phyloP scores from a whole-genome alignment of 2,797 vertebrate genomes.

The Darevskia mixta region DNA sequence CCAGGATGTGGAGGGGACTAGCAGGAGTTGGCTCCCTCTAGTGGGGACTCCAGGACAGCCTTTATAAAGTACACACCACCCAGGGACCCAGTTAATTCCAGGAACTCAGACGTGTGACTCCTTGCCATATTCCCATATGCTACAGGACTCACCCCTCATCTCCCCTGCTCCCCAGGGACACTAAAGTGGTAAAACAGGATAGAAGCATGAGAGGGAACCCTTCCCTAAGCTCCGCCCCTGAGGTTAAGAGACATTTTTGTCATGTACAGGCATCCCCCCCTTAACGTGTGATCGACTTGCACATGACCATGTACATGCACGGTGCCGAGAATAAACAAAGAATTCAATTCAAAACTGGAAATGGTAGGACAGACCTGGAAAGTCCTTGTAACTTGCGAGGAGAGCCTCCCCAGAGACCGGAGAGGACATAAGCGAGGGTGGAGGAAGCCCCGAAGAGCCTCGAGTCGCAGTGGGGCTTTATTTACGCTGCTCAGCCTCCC shows the following conservation, averaged over 20 bases:
- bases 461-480: no score
- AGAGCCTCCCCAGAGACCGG: no score
- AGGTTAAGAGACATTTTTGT: neutral
- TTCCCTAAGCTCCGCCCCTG: neutral
- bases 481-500: no score
- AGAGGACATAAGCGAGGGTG: no score
- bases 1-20: neutral
- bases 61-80: neutral
- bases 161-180: no score
- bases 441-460: no score
- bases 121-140: neutral
- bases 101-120: neutral
- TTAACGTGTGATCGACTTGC: no score
- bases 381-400: no score
- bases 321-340: no score
- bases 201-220: neutral
- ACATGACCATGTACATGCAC: accelerated
- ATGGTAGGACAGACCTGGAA: no score
- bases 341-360: no score
- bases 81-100: neutral
- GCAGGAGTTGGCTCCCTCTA: neutral
- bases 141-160: neutral
- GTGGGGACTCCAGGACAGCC: neutral
- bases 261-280: no score
- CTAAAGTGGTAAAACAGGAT: neutral